Conservation (phyloP, 2,888 invertebrate genomes). For the Tolmerus cingulatus region DNA sequence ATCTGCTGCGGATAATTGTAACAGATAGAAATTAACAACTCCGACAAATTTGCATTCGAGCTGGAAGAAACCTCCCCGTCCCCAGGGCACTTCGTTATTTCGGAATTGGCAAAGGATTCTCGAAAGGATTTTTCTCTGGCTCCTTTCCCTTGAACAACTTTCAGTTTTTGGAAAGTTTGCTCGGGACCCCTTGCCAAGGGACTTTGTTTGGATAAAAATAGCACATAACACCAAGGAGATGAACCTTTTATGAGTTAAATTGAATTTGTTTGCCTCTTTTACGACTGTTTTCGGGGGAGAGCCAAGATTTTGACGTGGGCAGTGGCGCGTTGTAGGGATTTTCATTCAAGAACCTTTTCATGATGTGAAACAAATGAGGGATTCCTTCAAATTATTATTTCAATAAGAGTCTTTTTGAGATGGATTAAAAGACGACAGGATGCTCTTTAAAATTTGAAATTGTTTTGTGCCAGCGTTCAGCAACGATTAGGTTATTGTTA, state of each 20-base stretch:
- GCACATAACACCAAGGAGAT: neutral
- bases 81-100: neutral
- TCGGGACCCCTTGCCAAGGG: neutral
- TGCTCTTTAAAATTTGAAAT: neutral
- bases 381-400: neutral
- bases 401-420: neutral
- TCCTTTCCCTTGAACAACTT: neutral
- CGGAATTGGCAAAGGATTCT: neutral
- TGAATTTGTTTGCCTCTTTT: neutral
- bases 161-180: neutral
- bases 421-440: neutral
- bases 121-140: neutral
- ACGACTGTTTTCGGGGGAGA: neutral
- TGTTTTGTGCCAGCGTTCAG: neutral
- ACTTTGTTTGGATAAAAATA: neutral
- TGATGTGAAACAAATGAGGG: neutral
- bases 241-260: neutral
- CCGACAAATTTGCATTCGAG: slow-evolving; percentile 19
- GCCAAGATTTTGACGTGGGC: neutral
- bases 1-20: slow-evolving; percentile 28
- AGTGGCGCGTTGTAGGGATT: neutral
- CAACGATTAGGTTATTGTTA: neutral
- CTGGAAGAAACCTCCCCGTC: neutral
- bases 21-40: slow-evolving; percentile 21
- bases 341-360: neutral